Evolutionary conservation across 2,888 invertebrate species (phyloP).

Genomic region (Hypsopygia costalis): DNA sequence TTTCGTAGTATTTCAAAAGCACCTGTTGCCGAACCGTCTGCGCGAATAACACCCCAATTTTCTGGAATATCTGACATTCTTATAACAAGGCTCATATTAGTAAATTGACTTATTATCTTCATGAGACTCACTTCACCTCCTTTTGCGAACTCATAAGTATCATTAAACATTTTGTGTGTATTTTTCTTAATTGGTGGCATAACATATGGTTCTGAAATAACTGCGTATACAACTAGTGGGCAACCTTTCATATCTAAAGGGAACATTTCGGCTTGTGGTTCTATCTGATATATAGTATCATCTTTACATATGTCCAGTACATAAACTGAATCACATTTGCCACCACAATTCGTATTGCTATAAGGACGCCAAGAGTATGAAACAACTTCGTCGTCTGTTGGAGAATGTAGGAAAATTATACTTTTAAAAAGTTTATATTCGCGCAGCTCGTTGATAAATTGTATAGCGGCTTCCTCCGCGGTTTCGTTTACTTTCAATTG

Average conservation of each 20-base stretch:
- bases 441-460: constrained; percentile 63
- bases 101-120: constrained; percentile 67
- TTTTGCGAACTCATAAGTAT: constrained; percentile 55
- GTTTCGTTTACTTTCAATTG: constrained; percentile 47
- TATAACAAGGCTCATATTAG: constrained; percentile 63
- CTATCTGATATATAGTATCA: constrained; percentile 40
- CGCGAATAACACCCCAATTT: constrained; percentile 60
- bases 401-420: constrained; percentile 61
- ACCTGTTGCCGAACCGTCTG: constrained; percentile 60
- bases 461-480: constrained; percentile 44
- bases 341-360: constrained; percentile 61
- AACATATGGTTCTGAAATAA: constrained; percentile 71
- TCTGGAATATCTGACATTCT: constrained; percentile 56
- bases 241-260: constrained; percentile 64
- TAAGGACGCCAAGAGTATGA: constrained; percentile 72
- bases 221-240: constrained; percentile 61
- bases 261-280: constrained; percentile 52
- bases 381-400: constrained; percentile 45
- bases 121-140: constrained; percentile 70
- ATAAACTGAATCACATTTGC: constrained; percentile 57
- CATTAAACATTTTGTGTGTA: constrained; percentile 38
- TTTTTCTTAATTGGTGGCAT: constrained; percentile 57
- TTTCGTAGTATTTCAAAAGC: constrained; percentile 51
- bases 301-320: constrained; percentile 61
- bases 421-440: constrained; percentile 57